A percentile compares a stretch with the other conserved stretches of the same genome.
phyloP scores from a whole-genome alignment of 2,113 vertebrate species.

The zebrafish (Danio rerio) region GRCz12tu NC_133194.1:6605501-6606000 shows the following conservation, averaged over 20 bases:
- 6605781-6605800: neutral
- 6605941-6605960: constrained; percentile 39
- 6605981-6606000: neutral
- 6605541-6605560: no score
- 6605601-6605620: neutral
- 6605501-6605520: no score
- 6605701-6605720: constrained; percentile 51
- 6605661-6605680: constrained; percentile 43
- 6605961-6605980: neutral
- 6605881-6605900: constrained; percentile 47
- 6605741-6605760: constrained; percentile 36
- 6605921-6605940: constrained; percentile 33
- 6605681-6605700: constrained; percentile 45
- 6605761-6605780: constrained; percentile 36
- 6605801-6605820: neutral
- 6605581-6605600: neutral
- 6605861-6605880: constrained; percentile 23
- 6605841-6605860: constrained; percentile 52
- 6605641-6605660: neutral
- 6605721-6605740: constrained; percentile 14
- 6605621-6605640: constrained; percentile 30
- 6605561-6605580: neutral
- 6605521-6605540: no score
- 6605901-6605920: constrained; percentile 31
- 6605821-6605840: constrained; percentile 48